phyloP scores from a whole-genome alignment of 2,888 invertebrate species.

The Troides helena region DNA sequence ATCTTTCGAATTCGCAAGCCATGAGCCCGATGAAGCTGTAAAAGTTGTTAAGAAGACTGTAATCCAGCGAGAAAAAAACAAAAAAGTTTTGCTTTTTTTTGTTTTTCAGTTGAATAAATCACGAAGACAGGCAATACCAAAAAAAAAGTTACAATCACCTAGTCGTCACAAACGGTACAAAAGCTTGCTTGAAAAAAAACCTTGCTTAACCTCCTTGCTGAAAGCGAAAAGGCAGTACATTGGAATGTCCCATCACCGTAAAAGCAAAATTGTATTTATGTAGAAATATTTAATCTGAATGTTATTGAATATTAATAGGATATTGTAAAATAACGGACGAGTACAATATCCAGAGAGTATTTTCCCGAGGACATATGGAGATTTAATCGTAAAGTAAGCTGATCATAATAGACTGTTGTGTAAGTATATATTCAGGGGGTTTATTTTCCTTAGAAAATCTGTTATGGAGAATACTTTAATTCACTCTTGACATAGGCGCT shows the following conservation, averaged over 20 bases:
- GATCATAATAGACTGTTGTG: neutral
- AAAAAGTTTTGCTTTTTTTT: neutral
- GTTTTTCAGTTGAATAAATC: neutral
- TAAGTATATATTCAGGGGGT: neutral
- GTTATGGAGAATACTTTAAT: neutral
- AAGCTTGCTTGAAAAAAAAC: neutral
- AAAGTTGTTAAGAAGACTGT: too few relatives aligned
- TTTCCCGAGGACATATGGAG: neutral
- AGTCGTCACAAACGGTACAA: neutral
- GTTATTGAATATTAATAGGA: neutral
- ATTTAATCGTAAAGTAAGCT: neutral
- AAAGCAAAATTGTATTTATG: neutral
- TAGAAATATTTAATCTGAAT: neutral
- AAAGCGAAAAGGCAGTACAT: slow-evolving; percentile 2
- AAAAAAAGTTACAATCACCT: neutral
- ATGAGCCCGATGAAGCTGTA: too few relatives aligned
- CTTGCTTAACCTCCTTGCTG: neutral
- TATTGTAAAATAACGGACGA: neutral
- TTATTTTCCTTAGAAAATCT: neutral
- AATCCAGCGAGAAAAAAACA: too few relatives aligned
- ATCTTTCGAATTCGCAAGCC: too few relatives aligned
- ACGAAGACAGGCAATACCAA: neutral
- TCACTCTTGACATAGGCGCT: neutral
- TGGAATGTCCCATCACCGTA: neutral
- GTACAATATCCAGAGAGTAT: neutral